Evolutionary conservation across 2,888 invertebrate species (phyloP), one percentile per base, ranked within the genome.

Genomic region (Stratiomys singularior): DNA sequence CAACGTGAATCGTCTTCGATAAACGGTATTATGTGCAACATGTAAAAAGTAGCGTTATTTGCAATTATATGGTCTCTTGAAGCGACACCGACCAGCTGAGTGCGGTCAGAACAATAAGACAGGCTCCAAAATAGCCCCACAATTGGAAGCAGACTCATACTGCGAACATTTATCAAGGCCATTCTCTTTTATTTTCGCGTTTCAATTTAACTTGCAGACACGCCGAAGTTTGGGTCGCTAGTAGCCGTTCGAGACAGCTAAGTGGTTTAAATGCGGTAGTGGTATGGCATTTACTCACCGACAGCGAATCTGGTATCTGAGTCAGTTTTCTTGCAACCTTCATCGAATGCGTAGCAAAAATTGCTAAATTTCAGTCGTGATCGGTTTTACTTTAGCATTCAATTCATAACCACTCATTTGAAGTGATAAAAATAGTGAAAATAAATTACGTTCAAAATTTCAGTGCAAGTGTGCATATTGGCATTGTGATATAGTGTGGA

Each of bases 201-300:
- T 74, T 74, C 74, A 74, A 74, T 58, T 60, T 44, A 74, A 58
- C 58, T 58, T 18, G 37, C 30, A 37, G 44, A 58, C 66, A 64
- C 30, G 25, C 7, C 7, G 63, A n/a, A 37, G 66, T 27, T 37
- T 18, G 11, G 66, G 63, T 63, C 63, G 15, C n/a, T n/a, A 37
- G 52, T 69, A 7, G 47, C 15, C 13, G 46, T 18, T 37, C 25
- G 46, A 46, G 66, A 27, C 66, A 37, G 66, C n/a, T n/a, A 18
- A 47, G 69, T 47, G 69, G 69, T 37, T 3, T 69, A 37, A 37
- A 58, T 1, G 58, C 18, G 37, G 58, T 21, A 56, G 60, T 44
- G 60, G 74, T n/a, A 30, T 44, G 60, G 74, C 30, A 30, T 44
- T 30, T 5, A 21, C 74, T 69, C 69, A 18, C 46, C 47, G 0